Base-by-base conservation (phyloP, 2,113 vertebrate species). In the Pampusana beccarii region DNA sequence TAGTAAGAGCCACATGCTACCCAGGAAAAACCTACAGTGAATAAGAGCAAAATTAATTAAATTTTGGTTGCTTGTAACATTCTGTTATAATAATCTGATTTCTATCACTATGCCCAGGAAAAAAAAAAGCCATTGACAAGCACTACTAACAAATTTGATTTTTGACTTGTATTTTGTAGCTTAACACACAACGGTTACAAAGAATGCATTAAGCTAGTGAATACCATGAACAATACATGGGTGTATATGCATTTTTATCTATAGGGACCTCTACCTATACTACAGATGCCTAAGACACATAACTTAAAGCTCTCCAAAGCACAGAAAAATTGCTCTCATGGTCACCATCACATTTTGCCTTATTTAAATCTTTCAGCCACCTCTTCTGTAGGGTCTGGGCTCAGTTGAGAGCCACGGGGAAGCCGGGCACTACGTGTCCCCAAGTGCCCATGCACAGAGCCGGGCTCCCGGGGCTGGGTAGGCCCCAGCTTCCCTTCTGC, bases 401-500 rank as follows among this genome's bases (percentile, higher is more conserved):
- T 80, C 24, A 78, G 48, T 2, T 3, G 2, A 20, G 51, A 62
- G n/a, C 25, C 61, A 3, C 0, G 0, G 56, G n/a, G 40, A 86
- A 48, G 29, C 11, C 0, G 1, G 13, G 11, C 18, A 69, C 16
- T 0, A 0, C 0, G 0, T 5, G 12, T 31, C 36, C 64, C 50
- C 33, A 17, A 2, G 61, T 0, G 3, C 17, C 42, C 0, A 0
- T 0, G 1, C 2, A 0, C 21, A 57, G 64, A 65, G 10, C 46
- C 6, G 12, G 31, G 38, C 33, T 90, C 71, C 48, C 0, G 0
- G 15, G 18, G 9, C 54, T 3, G 4, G 5, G 20, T 6, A 28
- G 34, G 36, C 75, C 80, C 16, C 1, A 0, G 34, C 10, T 26
- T 78, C 64, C 61, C 23, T 1, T 1, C 53, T 1, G 0, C 0